Conservation (phyloP, 2,888 invertebrate genomes). For the Brachycybe producta region DNA sequence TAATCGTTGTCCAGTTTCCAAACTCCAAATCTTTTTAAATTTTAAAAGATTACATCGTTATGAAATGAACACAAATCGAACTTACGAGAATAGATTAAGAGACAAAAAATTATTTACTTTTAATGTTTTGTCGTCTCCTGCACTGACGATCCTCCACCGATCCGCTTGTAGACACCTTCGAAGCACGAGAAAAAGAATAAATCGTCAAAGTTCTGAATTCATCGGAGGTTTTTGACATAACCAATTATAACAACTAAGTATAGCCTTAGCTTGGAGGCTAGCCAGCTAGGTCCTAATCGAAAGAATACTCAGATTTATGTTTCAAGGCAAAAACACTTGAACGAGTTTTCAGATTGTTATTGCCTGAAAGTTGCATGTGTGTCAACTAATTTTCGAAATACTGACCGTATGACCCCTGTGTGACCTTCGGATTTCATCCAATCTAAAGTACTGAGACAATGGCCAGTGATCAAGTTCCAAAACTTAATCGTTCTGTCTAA, state of each 20-base stretch:
- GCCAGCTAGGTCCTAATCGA: no score
- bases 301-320: no score
- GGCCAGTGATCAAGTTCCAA: constrained; percentile 37
- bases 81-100: background rate
- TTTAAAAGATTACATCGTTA: constrained; percentile 13
- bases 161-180: constrained; percentile 39
- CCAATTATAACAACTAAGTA: no score
- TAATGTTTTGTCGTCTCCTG: constrained; percentile 41
- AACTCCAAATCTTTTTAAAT: constrained; percentile 36
- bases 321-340: no score
- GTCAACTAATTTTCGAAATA: no score
- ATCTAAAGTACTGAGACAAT: constrained; percentile 39
- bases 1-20: constrained; percentile 37
- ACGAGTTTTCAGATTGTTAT: no score
- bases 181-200: background rate
- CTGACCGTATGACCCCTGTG: constrained; percentile 38
- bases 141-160: constrained; percentile 40
- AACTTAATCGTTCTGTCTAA: constrained; percentile 40
- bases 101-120: constrained; percentile 31
- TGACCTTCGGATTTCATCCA: constrained; percentile 43
- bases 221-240: no score
- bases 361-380: no score
- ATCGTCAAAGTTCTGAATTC: no score
- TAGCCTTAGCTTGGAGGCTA: no score
- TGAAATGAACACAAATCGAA: background rate